A percentile compares a stretch with the other conserved stretches of the same genome.
Evolutionary conservation across 2,797 vertebrate species (phyloP).

Genomic region (Microctenopoma stevenorrisi): DNA sequence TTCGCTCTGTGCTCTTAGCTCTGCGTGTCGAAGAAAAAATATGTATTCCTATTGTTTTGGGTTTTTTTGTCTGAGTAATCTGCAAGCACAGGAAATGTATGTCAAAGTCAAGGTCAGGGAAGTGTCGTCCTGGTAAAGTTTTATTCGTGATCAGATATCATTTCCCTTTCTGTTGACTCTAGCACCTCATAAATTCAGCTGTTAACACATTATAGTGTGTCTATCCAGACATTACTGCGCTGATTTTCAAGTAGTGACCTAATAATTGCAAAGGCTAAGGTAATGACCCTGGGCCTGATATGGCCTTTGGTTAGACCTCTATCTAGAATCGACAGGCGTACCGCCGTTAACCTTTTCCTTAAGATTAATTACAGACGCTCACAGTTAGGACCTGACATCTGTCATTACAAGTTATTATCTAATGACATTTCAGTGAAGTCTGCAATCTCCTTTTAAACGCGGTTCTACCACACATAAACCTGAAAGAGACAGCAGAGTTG

Average conservation of each 20-base stretch:
- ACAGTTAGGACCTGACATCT: conserved; percentile 39
- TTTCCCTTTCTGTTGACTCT: conserved; percentile 29
- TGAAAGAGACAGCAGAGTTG: conserved; percentile 4
- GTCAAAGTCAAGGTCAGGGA: conserved; percentile 38
- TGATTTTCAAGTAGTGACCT: conserved; percentile 41
- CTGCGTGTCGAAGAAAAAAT: conserved; percentile 24
- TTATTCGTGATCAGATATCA: conserved; percentile 3
- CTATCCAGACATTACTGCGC: conserved; percentile 9
- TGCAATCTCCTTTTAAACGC: conserved; percentile 20
- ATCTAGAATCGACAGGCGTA: conserved; percentile 55
- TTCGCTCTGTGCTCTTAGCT: conserved; percentile 34
- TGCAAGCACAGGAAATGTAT: conserved; percentile 12
- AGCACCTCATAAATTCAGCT: conserved; percentile 14
- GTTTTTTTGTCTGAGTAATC: conserved; percentile 14
- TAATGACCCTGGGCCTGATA: conserved; percentile 43
- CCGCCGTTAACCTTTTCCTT: conserved; percentile 63
- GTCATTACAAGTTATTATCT: conserved; percentile 56
- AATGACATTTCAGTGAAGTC: conserved; percentile 42
- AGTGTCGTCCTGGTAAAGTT: conserved; percentile 5
- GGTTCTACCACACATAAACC: not conserved
- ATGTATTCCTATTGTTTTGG: not conserved
- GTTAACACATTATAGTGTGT: conserved; percentile 15
- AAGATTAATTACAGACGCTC: conserved; percentile 43
- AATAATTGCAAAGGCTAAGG: conserved; percentile 61
- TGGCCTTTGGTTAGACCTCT: conserved; percentile 65